Conservation (phyloP, 2,113 vertebrate genomes). For the Numenius arquata region DNA sequence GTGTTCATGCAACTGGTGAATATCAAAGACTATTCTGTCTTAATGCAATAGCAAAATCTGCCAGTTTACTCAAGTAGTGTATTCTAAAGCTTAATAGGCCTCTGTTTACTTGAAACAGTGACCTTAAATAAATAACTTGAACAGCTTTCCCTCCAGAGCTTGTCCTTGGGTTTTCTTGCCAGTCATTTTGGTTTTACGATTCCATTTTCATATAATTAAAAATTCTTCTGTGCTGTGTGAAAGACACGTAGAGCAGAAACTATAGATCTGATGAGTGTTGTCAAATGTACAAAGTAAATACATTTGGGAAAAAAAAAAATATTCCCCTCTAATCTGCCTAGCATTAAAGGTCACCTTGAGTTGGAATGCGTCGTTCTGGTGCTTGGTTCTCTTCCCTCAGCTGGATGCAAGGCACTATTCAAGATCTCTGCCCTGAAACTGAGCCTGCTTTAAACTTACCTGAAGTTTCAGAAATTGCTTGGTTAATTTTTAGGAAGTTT, state of each 20-base stretch:
- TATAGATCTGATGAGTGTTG: neutral
- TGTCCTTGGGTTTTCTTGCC: conserved; percentile 13
- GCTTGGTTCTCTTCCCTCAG: neutral
- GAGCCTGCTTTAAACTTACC: neutral
- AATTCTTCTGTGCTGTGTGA: neutral
- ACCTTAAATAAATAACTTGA: conserved; percentile 11
- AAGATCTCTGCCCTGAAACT: neutral
- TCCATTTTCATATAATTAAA: neutral
- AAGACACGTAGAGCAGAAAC: neutral
- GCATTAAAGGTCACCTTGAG: neutral
- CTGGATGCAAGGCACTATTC: neutral
- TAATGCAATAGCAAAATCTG: neutral
- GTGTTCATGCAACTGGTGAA: neutral
- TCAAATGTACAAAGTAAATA: neutral
- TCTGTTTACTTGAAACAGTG: conserved; percentile 30
- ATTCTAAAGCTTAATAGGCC: conserved; percentile 15
- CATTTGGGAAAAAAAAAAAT: neutral
- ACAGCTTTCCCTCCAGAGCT: neutral
- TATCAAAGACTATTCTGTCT: neutral
- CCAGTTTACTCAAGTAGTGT: neutral
- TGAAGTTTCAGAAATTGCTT: neutral
- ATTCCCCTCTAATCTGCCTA: neutral
- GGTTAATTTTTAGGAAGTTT: neutral
- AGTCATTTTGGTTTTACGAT: neutral
- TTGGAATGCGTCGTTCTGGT: neutral